Evolutionary conservation across 1,140 invertebrate species (phyloP).

Genomic region (Varroa destructor): DNA sequence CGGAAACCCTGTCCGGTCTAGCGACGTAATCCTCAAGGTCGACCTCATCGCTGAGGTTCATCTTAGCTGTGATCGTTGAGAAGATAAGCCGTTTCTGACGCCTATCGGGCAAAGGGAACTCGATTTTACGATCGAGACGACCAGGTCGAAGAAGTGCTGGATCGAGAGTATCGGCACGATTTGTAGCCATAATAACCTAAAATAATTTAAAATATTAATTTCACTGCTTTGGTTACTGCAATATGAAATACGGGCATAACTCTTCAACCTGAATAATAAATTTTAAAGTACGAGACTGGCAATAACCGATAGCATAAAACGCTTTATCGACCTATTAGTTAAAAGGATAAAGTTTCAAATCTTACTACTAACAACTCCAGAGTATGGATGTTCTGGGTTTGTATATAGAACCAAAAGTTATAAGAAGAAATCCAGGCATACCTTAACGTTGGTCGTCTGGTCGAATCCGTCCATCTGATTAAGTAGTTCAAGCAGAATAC

Average conservation of each 20-base stretch:
- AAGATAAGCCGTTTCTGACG: slow-evolving; percentile 95
- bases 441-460: slow-evolving; percentile 98
- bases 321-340: too few relatives aligned
- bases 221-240: slow-evolving; percentile 2
- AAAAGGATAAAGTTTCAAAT: too few relatives aligned
- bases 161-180: slow-evolving; percentile 93
- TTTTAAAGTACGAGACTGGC: too few relatives aligned
- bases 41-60: slow-evolving; percentile 99
- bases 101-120: slow-evolving; percentile 93
- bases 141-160: slow-evolving; percentile 92
- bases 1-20: slow-evolving; percentile 91
- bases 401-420: too few relatives aligned
- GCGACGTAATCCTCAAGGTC: slow-evolving; percentile 98
- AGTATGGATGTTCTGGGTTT: too few relatives aligned
- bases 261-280: slow-evolving; percentile 2
- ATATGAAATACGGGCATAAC: slow-evolving; percentile 14
- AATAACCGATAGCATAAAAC: too few relatives aligned
- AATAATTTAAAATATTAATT: slow-evolving; percentile 33
- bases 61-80: slow-evolving; percentile 91
- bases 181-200: slow-evolving; percentile 98
- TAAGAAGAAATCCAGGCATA: slow-evolving; percentile 37
- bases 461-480: slow-evolving; percentile 99
- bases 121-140: slow-evolving; percentile 94
- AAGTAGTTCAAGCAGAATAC: slow-evolving; percentile 87
- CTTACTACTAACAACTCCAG: too few relatives aligned